Evolutionary conservation across 2,888 invertebrate species (phyloP).

Genomic region (Acleris holmiana): DNA sequence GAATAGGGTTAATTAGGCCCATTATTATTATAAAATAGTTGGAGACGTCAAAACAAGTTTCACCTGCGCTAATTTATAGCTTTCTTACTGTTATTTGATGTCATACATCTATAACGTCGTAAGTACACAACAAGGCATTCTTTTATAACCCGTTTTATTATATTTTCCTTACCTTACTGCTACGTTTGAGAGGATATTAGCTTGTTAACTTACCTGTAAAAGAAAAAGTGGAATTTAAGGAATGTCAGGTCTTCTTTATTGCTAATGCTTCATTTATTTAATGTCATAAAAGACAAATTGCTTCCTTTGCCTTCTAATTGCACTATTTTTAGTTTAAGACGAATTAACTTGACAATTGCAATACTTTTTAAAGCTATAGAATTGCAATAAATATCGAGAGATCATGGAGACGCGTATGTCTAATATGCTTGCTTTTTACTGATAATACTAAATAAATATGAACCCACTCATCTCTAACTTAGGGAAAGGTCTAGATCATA

Average conservation of each 20-base stretch:
- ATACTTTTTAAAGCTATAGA: too few species aligned
- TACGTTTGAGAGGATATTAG: constrained; percentile 34
- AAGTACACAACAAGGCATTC: constrained; percentile 20
- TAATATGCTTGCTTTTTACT: too few species aligned
- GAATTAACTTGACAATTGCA: background rate
- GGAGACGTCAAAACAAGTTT: constrained; percentile 41
- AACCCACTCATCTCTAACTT: too few species aligned
- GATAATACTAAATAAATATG: too few species aligned
- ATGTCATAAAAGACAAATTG: constrained; percentile 33
- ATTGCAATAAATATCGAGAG: too few species aligned
- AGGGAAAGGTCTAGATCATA: too few species aligned
- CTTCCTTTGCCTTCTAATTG: background rate
- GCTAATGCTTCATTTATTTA: constrained; percentile 24
- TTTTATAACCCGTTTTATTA: background rate
- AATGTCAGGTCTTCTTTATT: constrained; percentile 5
- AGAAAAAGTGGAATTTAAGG: constrained; percentile 39
- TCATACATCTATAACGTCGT: constrained; percentile 3
- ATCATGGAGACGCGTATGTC: too few species aligned
- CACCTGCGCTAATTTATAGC: constrained; percentile 45
- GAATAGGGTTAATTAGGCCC: constrained; percentile 22
- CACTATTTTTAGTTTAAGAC: background rate
- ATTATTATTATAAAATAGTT: constrained; percentile 31
- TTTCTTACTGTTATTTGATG: constrained; percentile 36
- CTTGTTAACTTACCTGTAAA: constrained; percentile 49
- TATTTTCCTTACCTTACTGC: constrained; percentile 37